Evolutionary conservation across 1,140 invertebrate species (phyloP).

Genomic region (Dreissena rostriformis): DNA sequence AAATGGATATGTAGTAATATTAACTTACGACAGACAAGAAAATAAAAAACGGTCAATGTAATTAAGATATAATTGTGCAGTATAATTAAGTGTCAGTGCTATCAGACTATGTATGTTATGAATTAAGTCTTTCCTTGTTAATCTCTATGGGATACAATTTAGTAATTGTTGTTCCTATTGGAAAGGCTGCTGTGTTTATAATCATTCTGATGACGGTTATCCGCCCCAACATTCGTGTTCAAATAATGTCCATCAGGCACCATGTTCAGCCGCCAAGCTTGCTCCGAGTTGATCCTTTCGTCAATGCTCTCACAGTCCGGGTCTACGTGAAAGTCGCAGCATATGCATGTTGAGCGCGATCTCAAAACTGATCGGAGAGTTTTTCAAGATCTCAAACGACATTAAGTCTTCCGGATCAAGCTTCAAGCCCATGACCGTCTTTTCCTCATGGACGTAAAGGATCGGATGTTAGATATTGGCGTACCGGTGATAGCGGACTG

Average conservation of each 20-base stretch:
- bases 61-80: too few species aligned
- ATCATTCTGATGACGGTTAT: too few species aligned
- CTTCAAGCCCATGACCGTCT: slow-evolving; percentile 49
- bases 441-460: slow-evolving; percentile 40
- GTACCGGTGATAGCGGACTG: too few species aligned
- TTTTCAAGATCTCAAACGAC: slow-evolving; percentile 41
- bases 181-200: too few species aligned
- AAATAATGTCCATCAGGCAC: slow-evolving; percentile 19
- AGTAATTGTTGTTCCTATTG: not conserved
- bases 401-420: slow-evolving; percentile 47
- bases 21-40: too few species aligned
- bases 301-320: slow-evolving; percentile 34
- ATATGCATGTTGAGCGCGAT: slow-evolving; percentile 45
- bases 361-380: slow-evolving; percentile 52
- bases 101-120: too few species aligned
- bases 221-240: slow-evolving; percentile 1
- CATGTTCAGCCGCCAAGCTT: slow-evolving; percentile 25
- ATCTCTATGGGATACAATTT: not conserved
- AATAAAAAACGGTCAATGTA: too few species aligned
- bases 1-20: too few species aligned
- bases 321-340: slow-evolving; percentile 1
- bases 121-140: too few species aligned
- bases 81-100: too few species aligned
- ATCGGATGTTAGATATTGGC: not conserved
- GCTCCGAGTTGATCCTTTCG: slow-evolving; percentile 20